A percentile compares a stretch with the other conserved stretches of the same genome.
These are phyloP conservation scores for Microtus pennsylvanicus DNA, from an alignment of 2,113 vertebrate genomes.

Conservation along the genomic window DNA sequence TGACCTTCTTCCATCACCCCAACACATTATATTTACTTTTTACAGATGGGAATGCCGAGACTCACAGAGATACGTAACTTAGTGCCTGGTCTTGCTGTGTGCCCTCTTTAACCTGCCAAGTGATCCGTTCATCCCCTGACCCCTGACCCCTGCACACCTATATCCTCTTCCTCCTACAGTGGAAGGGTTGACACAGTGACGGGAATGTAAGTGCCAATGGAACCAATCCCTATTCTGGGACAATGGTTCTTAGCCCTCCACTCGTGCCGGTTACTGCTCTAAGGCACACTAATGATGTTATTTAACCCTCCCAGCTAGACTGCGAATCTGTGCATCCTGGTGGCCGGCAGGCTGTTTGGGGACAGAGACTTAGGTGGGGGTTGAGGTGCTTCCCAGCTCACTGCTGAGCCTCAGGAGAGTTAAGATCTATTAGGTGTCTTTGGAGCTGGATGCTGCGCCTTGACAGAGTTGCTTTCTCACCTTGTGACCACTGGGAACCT, in stretches of 20 bases:
- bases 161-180: neutral
- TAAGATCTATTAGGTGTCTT: neutral
- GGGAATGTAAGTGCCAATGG: neutral
- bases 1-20: too few species aligned
- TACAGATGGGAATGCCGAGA: neutral
- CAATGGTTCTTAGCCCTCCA: neutral
- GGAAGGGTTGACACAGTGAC: neutral
- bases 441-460: neutral
- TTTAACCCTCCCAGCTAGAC: neutral
- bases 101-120: neutral
- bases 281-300: neutral
- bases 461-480: neutral
- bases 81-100: neutral
- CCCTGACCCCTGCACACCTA: neutral
- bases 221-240: neutral
- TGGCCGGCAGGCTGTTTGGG: fast-evolving
- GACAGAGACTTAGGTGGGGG: neutral
- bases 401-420: neutral
- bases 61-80: neutral
- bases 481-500: neutral
- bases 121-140: neutral
- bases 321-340: neutral
- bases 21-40: neutral
- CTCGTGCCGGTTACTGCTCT: neutral
- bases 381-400: neutral